Conservation (phyloP, 2,113 vertebrate genomes). For the Gila orcuttii region DNA sequence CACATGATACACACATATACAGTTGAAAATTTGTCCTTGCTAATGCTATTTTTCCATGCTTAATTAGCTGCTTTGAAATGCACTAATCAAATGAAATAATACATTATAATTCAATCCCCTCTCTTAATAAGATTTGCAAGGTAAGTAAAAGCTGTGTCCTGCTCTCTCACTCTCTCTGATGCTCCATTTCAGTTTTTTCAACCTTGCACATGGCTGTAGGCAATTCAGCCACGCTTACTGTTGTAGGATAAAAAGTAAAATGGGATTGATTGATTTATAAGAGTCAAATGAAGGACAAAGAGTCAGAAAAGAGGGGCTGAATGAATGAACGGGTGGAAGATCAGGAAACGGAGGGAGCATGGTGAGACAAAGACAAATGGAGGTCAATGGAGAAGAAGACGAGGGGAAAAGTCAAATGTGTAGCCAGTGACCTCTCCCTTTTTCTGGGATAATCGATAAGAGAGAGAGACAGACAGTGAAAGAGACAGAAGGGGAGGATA, state of each 20-base stretch:
- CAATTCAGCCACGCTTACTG: constrained; percentile 68
- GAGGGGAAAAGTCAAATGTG: constrained; percentile 42
- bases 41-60: constrained; percentile 47
- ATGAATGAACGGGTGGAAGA: constrained; percentile 35
- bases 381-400: constrained; percentile 22
- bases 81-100: constrained; percentile 68
- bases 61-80: constrained; percentile 50
- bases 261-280: constrained; percentile 79
- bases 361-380: constrained; percentile 56
- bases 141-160: constrained; percentile 67
- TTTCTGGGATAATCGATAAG: constrained; percentile 52
- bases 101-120: constrained; percentile 59
- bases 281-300: constrained; percentile 78
- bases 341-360: neutral
- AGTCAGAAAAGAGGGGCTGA: constrained; percentile 65
- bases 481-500: constrained; percentile 1
- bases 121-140: constrained; percentile 68
- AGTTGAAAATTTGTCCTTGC: constrained; percentile 3
- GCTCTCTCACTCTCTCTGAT: constrained; percentile 11
- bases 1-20: neutral
- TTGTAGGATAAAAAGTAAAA: constrained; percentile 65
- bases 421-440: constrained; percentile 43
- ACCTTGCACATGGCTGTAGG: constrained; percentile 53
- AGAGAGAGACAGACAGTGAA: constrained; percentile 18
- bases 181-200: constrained; percentile 9